These are phyloP conservation scores for Lutraria lutraria DNA, from an alignment of 2,888 invertebrate genomes.

Conservation along the genomic window DNA sequence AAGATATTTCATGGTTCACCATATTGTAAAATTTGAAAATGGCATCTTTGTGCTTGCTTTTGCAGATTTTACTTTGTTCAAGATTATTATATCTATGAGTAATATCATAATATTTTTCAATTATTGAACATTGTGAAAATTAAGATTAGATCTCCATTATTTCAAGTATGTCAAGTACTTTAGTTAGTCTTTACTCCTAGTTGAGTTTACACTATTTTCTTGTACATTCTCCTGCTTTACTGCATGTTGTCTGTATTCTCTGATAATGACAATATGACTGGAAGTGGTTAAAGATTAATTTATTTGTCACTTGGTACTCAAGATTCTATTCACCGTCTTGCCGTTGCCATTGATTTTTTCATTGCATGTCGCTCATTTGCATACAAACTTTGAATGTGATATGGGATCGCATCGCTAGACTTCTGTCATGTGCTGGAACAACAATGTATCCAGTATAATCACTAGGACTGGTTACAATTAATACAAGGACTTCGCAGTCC, in stretches of 20 bases:
- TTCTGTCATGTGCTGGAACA: conserved; percentile 1
- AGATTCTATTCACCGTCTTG: background rate
- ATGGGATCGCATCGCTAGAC: conserved; percentile 18
- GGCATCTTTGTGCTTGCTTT: too few species aligned
- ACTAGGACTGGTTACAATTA: background rate
- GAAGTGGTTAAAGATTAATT: conserved; percentile 40
- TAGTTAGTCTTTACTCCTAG: too few species aligned
- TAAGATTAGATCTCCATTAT: too few species aligned
- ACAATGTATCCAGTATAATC: background rate
- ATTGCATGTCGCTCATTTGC: conserved; percentile 43
- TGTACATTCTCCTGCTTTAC: background rate
- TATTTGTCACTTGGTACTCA: conserved; percentile 30
- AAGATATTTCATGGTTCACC: too few species aligned
- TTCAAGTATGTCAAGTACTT: too few species aligned
- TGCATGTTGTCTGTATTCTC: background rate
- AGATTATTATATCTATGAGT: too few species aligned
- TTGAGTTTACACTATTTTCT: background rate
- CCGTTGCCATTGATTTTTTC: conserved; percentile 43
- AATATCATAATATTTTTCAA: too few species aligned
- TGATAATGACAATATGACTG: conserved; percentile 18
- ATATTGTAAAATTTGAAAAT: too few species aligned
- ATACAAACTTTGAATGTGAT: conserved; percentile 31
- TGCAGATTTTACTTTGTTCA: too few species aligned
- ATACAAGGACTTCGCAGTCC: background rate
- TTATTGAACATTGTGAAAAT: too few species aligned